A percentile compares a stretch with the other conserved stretches of the same genome.
phyloP scores from a whole-genome alignment of 2,888 invertebrate genomes.

The Tetragonula carbonaria region DNA sequence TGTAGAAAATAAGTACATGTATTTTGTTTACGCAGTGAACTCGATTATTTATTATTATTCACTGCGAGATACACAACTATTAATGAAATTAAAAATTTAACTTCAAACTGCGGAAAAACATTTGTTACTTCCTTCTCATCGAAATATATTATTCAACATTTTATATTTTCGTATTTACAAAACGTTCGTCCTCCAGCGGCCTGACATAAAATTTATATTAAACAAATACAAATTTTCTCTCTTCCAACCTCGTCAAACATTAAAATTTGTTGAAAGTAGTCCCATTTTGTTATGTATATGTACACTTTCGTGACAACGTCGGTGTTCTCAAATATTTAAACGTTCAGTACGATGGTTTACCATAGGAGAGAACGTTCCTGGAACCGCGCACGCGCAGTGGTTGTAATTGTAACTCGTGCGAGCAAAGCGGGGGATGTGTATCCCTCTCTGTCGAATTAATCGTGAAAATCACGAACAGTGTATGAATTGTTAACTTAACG shows the following conservation, averaged over 20 bases:
- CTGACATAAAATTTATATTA: background rate
- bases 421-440: constrained; percentile 10
- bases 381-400: constrained; percentile 20
- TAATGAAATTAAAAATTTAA: background rate
- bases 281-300: background rate
- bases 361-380: constrained; percentile 11
- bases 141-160: background rate
- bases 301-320: background rate
- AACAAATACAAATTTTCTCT: background rate
- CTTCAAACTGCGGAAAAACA: background rate
- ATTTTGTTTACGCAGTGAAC: too few relatives aligned
- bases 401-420: background rate
- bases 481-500: constrained; percentile 44
- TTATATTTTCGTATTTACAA: too few relatives aligned
- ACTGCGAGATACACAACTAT: too few relatives aligned
- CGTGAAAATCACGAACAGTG: constrained; percentile 24
- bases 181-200: background rate
- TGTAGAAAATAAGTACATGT: too few relatives aligned
- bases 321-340: background rate
- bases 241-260: background rate
- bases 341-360: background rate
- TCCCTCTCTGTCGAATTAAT: constrained; percentile 29
- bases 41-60: too few relatives aligned
- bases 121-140: background rate
- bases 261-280: background rate